These are phyloP conservation scores for Macrotrachela quadricornifera DNA, from an alignment of 1,140 invertebrate genomes.

Conservation along the genomic window DNA sequence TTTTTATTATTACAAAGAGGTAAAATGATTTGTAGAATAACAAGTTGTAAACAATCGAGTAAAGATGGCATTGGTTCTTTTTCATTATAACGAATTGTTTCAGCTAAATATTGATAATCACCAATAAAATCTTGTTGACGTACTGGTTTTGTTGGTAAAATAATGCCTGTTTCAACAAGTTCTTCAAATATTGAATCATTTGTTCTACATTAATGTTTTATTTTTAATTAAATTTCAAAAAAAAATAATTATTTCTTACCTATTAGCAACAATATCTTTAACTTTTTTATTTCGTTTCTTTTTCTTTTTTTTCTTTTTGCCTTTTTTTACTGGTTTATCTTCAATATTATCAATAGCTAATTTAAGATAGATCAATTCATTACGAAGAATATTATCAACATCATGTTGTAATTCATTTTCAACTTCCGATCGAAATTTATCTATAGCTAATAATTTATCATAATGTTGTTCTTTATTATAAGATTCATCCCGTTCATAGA, in stretches of 20 bases:
- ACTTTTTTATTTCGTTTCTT: slow-evolving; percentile 50
- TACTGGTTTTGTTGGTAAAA: slow-evolving; percentile 47
- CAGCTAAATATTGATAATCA: slow-evolving; percentile 49
- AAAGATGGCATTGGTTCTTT: slow-evolving; percentile 37
- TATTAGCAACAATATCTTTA: slow-evolving; percentile 46
- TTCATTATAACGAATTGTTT: slow-evolving; percentile 25
- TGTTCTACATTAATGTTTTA: slow-evolving; percentile 52
- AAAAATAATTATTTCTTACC: no score
- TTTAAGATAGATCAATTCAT: slow-evolving; percentile 56
- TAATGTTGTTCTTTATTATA: slow-evolving; percentile 44
- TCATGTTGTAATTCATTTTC: slow-evolving; percentile 56
- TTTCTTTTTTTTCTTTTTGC: slow-evolving; percentile 32
- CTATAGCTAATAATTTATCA: slow-evolving; percentile 50
- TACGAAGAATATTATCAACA: slow-evolving; percentile 63
- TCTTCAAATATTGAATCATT: slow-evolving; percentile 75
- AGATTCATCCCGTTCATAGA: slow-evolving; percentile 54
- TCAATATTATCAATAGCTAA: slow-evolving; percentile 23
- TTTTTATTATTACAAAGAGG: slow-evolving; percentile 40
- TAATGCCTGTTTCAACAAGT: slow-evolving; percentile 64
- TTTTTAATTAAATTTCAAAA: no score
- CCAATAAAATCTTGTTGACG: slow-evolving; percentile 51
- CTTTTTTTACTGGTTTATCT: slow-evolving; percentile 27
- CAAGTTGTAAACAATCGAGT: slow-evolving; percentile 63
- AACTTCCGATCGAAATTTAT: slow-evolving; percentile 55
- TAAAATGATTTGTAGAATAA: slow-evolving; percentile 72